Percentiles rank a stretch among this genome's conserved stretches.
Evolutionary conservation across 2,797 vertebrate genomes (phyloP).

Genomic region (Cossypha dichroa): DNA sequence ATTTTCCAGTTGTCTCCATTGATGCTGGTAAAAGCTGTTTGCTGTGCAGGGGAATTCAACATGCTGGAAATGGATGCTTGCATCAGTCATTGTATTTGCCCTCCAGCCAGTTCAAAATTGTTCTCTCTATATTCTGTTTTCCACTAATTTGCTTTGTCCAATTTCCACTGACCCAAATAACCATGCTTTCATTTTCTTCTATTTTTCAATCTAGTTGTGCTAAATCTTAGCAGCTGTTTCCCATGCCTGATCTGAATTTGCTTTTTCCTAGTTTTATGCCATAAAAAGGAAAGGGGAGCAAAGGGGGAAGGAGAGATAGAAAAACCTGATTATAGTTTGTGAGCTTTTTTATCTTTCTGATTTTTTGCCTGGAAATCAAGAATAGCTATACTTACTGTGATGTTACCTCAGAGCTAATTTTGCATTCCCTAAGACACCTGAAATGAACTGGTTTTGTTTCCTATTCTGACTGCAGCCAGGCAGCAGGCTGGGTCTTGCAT

Average conservation of each 20-base stretch:
- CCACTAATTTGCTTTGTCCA: neutral
- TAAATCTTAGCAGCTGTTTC: neutral
- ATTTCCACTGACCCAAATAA: constrained; percentile 36
- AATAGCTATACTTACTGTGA: neutral
- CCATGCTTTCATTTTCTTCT: neutral
- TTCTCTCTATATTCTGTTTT: neutral
- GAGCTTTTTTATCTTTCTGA: neutral
- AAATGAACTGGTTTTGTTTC: neutral
- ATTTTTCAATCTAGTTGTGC: neutral
- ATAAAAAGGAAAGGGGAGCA: neutral
- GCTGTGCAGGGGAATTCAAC: neutral
- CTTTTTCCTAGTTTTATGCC: neutral
- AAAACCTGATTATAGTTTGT: neutral
- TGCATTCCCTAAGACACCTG: neutral
- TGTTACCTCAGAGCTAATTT: neutral
- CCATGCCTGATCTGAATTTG: neutral
- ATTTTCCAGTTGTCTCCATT: neutral
- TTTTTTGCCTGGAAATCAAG: neutral
- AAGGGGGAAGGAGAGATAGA: fast-evolving
- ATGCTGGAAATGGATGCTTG: neutral
- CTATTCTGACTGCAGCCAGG: neutral
- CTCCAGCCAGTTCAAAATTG: neutral
- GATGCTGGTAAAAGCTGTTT: neutral
- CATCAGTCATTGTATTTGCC: neutral
- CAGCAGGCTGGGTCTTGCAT: neutral